phyloP scores from a whole-genome alignment of 2,888 invertebrate species.

The Euplagia quadripunctaria region DNA sequence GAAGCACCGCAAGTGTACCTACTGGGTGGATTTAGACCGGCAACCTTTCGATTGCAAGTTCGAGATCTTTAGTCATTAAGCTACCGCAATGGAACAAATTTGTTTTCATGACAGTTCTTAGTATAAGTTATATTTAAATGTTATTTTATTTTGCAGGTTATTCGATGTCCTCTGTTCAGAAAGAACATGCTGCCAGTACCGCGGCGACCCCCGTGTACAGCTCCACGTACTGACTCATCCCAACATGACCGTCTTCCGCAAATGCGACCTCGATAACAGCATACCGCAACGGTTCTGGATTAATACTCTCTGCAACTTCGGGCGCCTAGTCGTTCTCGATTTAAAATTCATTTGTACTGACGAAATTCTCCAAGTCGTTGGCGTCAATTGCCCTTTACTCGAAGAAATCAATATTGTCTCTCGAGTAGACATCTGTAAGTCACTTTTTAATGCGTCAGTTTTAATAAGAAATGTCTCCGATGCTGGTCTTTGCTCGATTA shows the following conservation, averaged over 20 bases:
- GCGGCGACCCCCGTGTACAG: conserved; percentile 80
- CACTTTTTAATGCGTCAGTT: conserved; percentile 82
- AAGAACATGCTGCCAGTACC: conserved; percentile 77
- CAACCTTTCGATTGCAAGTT: no score
- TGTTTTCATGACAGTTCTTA: not conserved
- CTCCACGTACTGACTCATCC: conserved; percentile 80
- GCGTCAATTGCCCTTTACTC: conserved; percentile 72
- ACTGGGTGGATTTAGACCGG: no score
- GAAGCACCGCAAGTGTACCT: no score
- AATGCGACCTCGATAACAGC: conserved; percentile 80
- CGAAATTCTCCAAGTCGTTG: conserved; percentile 80
- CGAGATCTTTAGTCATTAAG: not conserved
- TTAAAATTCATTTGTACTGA: conserved; percentile 85
- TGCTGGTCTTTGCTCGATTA: conserved; percentile 74
- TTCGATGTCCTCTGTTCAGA: conserved; percentile 85
- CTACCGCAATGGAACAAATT: not conserved
- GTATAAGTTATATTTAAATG: conserved; percentile 10
- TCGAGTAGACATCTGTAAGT: conserved; percentile 81
- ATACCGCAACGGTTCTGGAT: conserved; percentile 81
- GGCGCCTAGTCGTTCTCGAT: conserved; percentile 76
- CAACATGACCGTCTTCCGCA: conserved; percentile 80
- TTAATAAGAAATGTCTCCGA: conserved; percentile 83
- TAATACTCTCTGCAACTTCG: conserved; percentile 71
- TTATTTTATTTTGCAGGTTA: conserved; percentile 75
- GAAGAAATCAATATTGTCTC: conserved; percentile 85